A percentile compares a stretch with the other conserved stretches of the same genome.
These are phyloP conservation scores for Epicauta chinensis DNA, from an alignment of 1,140 invertebrate genomes.

Conservation along the genomic window DNA sequence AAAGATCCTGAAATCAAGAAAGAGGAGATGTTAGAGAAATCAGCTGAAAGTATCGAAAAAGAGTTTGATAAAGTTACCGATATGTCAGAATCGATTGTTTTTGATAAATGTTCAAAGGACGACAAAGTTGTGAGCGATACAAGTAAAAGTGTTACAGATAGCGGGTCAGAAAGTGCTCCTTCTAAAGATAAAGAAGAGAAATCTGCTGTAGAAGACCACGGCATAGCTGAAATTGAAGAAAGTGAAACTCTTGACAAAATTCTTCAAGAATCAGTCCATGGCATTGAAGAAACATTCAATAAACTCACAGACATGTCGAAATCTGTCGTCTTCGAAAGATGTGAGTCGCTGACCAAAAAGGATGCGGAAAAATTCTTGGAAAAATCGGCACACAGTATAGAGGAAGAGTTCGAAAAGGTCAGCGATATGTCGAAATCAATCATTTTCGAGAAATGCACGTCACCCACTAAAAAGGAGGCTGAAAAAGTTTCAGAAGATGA, in stretches of 20 bases:
- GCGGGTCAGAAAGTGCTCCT: too few relatives aligned
- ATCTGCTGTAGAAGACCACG: too few relatives aligned
- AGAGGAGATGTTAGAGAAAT: neutral
- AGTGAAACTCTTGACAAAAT: slow-evolving; percentile 21
- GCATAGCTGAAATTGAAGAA: slow-evolving; percentile 13
- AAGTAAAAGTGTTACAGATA: too few relatives aligned
- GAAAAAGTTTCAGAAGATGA: neutral
- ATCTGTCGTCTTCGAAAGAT: slow-evolving; percentile 22
- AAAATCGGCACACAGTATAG: too few relatives aligned
- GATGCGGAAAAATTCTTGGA: neutral
- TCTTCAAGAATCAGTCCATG: too few relatives aligned
- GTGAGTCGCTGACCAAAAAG: slow-evolving; percentile 11
- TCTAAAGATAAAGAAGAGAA: too few relatives aligned
- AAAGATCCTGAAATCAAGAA: too few relatives aligned
- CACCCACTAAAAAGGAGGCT: neutral
- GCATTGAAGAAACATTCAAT: neutral
- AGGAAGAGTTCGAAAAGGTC: neutral
- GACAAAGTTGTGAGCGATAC: too few relatives aligned
- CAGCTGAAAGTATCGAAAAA: neutral
- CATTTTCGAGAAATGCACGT: slow-evolving; percentile 21
- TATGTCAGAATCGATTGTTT: slow-evolving; percentile 17
- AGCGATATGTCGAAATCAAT: slow-evolving; percentile 19
- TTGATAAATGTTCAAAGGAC: slow-evolving; percentile 21
- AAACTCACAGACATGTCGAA: slow-evolving; percentile 15
- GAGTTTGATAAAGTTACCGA: slow-evolving; percentile 4